Base-by-base conservation (phyloP, 2,888 invertebrate genomes). In the Patella ulyssiponensis region DNA sequence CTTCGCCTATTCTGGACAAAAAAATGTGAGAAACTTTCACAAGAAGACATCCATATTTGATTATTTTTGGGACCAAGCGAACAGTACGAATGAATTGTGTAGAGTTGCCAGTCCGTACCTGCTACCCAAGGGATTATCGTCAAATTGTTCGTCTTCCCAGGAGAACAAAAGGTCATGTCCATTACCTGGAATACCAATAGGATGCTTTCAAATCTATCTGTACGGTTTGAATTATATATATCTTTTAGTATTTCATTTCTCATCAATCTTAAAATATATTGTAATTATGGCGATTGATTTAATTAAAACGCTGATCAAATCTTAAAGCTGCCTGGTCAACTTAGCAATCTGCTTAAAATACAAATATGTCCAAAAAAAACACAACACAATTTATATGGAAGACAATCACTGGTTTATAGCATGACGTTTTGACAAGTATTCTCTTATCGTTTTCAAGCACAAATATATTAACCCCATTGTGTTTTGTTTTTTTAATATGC, bases 51-150 rank as follows among this genome's bases (percentile, higher is more conserved):
- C 71, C 14, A 76, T 76, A 51, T 76, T 76, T 73, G 76, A 76
- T 69, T 76, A 76, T 73, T 76, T 76, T 72, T 76, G 76, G 76
- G 76, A 76, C 17, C 54, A 76, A 64, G 76, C 76, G 14, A 71
- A 76, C 64, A 64, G 23, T 9, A 23, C 20, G 20, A 20, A 64
- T 11, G 64, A 64, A 64, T 23, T 64, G 23, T 64, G 64, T 23
- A 4, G 23, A 11, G 64, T 64, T 12, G 20, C 64, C 64, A 64
- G 64, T 23, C 64, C 64, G 23, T 64, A 64, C 23, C 1, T 64
- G 23, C 7, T 64, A 64, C 64, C 64, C 64, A 23, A 20, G 20
- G 23, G 64, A 23, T 23, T 23, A 23, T 64, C 64, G 20, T 64
- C 64, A 3, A 64, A 64, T 23, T 15, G 15, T 23, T 64, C 64